Percentiles rank a stretch among this genome's conserved stretches.
phyloP scores from a whole-genome alignment of 2,888 invertebrate species.

The Rotaria macrura region DNA sequence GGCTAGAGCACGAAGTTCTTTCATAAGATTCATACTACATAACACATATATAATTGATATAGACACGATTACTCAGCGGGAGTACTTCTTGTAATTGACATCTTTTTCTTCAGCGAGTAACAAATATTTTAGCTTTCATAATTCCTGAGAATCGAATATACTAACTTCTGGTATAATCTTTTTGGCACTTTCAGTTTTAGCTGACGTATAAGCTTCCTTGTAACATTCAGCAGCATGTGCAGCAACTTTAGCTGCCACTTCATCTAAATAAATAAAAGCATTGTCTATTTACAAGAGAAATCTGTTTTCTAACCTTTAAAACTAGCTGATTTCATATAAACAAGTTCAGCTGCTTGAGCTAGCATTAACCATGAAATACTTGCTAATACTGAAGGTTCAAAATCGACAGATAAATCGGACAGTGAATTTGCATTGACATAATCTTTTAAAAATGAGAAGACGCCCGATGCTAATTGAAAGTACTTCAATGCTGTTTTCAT shows the following conservation, averaged over 20 bases:
- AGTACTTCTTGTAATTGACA: too few species aligned
- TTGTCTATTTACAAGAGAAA: too few species aligned
- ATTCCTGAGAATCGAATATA: not conserved
- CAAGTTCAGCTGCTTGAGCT: conserved; percentile 94
- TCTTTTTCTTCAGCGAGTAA: too few species aligned
- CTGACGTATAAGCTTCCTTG: conserved; percentile 67
- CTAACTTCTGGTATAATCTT: conserved; percentile 17
- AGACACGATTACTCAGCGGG: too few species aligned
- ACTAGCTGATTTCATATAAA: conserved; percentile 72
- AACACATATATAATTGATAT: too few species aligned
- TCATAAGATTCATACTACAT: too few species aligned
- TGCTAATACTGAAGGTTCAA: conserved; percentile 76
- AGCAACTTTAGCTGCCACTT: conserved; percentile 77
- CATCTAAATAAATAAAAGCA: conserved; percentile 56
- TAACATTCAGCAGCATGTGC: conserved; percentile 86
- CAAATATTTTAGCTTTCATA: too few species aligned
- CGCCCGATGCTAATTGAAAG: conserved; percentile 79
- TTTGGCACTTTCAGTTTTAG: conserved; percentile 22
- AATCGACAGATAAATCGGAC: conserved; percentile 87
- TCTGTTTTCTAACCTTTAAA: conserved; percentile 40
- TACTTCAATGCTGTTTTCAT: conserved; percentile 81
- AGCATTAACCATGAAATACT: conserved; percentile 79
- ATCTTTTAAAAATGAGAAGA: conserved; percentile 70
- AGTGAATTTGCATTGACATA: conserved; percentile 64
- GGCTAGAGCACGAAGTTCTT: too few species aligned